Conservation (phyloP, 2,113 vertebrate genomes). For the Tenebrosternarchus preto region DNA sequence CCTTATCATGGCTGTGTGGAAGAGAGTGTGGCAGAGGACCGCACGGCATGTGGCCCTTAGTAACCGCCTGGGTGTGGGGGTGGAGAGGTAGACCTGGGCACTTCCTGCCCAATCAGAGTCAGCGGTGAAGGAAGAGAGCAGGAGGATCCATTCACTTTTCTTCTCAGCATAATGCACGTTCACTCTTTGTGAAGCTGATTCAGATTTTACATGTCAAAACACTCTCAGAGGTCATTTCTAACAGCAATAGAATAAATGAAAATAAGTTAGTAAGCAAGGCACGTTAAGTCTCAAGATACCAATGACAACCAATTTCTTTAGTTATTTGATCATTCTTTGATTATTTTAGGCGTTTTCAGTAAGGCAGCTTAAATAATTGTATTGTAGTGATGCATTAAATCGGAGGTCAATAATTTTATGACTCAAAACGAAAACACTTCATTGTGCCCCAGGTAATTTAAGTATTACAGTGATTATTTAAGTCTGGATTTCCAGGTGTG, state of each 20-base stretch:
- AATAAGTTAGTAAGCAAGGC: background rate
- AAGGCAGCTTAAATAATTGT: background rate
- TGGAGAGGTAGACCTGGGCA: slow-evolving; percentile 45
- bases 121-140: background rate
- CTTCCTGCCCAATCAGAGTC: slow-evolving; percentile 45
- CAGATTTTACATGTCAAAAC: background rate
- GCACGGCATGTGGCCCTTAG: slow-evolving; percentile 74
- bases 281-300: background rate
- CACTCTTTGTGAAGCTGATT: background rate
- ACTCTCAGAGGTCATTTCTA: background rate
- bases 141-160: background rate
- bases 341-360: background rate
- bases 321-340: background rate
- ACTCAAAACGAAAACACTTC: background rate
- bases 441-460: too few species aligned
- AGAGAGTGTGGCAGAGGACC: slow-evolving; percentile 65
- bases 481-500: too few species aligned
- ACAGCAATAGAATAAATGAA: background rate
- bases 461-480: too few species aligned
- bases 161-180: background rate
- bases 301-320: background rate
- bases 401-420: background rate
- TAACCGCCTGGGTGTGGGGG: slow-evolving; percentile 2
- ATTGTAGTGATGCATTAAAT: background rate
- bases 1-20: slow-evolving; percentile 79